Base-by-base conservation (phyloP, 2,888 invertebrate genomes). In the Agrotis exclamationis region DNA sequence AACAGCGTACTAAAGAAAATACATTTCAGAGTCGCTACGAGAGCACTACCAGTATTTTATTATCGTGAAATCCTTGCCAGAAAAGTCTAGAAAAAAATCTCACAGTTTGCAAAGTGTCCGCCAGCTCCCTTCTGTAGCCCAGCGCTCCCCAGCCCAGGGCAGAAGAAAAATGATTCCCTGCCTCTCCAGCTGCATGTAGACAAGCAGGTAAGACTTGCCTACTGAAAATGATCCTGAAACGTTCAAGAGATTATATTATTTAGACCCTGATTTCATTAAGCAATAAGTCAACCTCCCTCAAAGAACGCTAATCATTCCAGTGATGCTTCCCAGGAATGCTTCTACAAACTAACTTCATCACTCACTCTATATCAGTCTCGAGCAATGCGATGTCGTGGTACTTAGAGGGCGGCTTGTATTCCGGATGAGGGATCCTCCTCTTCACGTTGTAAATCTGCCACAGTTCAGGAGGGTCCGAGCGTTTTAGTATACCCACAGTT, bases 401-500 rank as follows among this genome's bases (percentile, higher is more conserved):
- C 44, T 84, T 85, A 0, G 62, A 51, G 0, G 86, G 83, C 0
- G 82, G 63, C 3, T 62, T 70, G 66, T 86, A 85, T 5, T 69
- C 68, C 1, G 86, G 86, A 14, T 86, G 84, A 16, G 81, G 45
- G 0, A 83, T 73, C 57, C 70, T 72, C 11, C 60, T 73, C 45
- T 60, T 58, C 45, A 86, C 76, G 2, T 66, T 59, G 53, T 81
- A 76, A 20, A 45, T 57, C 60, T 84, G 78, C 86, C 86, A 86
- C 3, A 63, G 20, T 1, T 71, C 63, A 0, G 70, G 59, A 47
- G 80, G 80, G 50, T 87, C 88, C 0, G 84, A 74, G 0, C 89
- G 71, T 28, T 86, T 87, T 5, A 87, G 81, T 3, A 87, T 80
- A 0, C 89, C 89, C 0, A 89, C 51, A 6, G 82, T 81, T 6